phyloP scores from a whole-genome alignment of 2,113 vertebrate genomes.

The Antennarius striatus region DNA sequence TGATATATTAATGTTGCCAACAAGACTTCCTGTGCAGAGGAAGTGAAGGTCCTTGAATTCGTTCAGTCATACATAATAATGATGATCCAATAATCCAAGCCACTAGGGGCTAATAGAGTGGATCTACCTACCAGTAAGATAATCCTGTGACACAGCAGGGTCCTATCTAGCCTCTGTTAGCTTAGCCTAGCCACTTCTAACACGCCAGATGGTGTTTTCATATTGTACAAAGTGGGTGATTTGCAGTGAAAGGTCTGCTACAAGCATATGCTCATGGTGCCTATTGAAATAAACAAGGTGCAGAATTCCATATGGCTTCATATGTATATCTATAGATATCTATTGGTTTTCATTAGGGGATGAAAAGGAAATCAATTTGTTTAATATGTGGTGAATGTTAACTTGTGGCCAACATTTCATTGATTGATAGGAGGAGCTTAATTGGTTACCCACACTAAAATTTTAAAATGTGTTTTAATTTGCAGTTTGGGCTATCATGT shows the following conservation, averaged over 20 bases:
- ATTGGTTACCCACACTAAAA: too few species aligned
- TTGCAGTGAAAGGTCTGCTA: constrained; percentile 71
- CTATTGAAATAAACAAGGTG: constrained; percentile 68
- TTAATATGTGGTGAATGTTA: too few species aligned
- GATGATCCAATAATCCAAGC: constrained; percentile 70
- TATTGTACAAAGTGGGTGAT: constrained; percentile 76
- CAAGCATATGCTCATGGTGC: constrained; percentile 76
- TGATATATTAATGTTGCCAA: constrained; percentile 32
- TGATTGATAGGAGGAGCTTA: too few species aligned
- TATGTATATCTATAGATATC: constrained; percentile 1
- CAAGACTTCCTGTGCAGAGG: constrained; percentile 27
- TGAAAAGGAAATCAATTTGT: too few species aligned
- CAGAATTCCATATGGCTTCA: constrained; percentile 24
- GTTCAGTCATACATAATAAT: constrained; percentile 69
- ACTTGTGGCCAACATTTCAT: too few species aligned
- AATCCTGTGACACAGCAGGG: constrained; percentile 77
- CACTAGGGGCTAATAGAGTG: constrained; percentile 70
- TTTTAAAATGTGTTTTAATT: too few species aligned
- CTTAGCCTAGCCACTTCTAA: constrained; percentile 71
- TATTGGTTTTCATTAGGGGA: not conserved
- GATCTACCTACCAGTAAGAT: constrained; percentile 67
- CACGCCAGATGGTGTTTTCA: constrained; percentile 84
- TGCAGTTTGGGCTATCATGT: too few species aligned
- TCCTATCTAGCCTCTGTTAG: constrained; percentile 60
- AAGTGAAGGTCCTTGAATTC: constrained; percentile 60